Evolutionary conservation across 2,113 vertebrate genomes (phyloP).

Genomic region (Toxostoma redivivum): DNA sequence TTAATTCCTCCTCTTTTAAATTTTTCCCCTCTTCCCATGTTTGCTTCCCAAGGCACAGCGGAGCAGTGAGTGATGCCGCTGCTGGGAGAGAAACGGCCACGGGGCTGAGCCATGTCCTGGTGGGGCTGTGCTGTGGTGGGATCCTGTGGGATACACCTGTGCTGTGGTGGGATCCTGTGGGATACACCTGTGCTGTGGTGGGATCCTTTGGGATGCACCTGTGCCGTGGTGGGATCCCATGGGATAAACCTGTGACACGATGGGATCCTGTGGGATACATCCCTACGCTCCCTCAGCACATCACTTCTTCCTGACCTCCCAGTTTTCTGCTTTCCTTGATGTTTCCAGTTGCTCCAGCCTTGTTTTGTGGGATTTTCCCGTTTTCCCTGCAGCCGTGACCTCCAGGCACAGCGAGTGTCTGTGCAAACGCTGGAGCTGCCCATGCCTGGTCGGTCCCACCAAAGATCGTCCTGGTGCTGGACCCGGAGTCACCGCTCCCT

Average conservation of each 20-base stretch:
- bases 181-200: not conserved
- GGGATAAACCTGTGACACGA: not conserved
- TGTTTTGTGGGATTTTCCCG: not conserved
- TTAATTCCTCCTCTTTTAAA: not conserved
- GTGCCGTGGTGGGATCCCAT: accelerated
- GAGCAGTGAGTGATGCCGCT: accelerated
- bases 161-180: accelerated
- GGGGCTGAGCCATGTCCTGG: accelerated
- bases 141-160: accelerated
- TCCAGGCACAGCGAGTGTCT: accelerated
- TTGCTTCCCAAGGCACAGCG: not conserved
- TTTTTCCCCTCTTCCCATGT: accelerated
- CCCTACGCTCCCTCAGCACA: accelerated
- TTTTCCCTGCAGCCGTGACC: too few relatives aligned
- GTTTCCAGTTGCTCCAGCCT: accelerated
- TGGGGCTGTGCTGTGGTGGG: not conserved
- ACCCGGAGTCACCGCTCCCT: accelerated
- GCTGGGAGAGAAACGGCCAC: accelerated
- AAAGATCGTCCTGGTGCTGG: accelerated
- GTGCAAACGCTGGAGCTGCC: accelerated
- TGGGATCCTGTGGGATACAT: not conserved
- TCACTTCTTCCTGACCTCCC: not conserved
- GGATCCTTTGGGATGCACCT: not conserved
- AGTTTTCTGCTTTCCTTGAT: not conserved
- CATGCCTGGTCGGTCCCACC: accelerated